A percentile compares a stretch with the other conserved stretches of the same genome.
Evolutionary conservation across 2,797 vertebrate genomes (phyloP).

Genomic region (Percopsis omiscomaycus): DNA sequence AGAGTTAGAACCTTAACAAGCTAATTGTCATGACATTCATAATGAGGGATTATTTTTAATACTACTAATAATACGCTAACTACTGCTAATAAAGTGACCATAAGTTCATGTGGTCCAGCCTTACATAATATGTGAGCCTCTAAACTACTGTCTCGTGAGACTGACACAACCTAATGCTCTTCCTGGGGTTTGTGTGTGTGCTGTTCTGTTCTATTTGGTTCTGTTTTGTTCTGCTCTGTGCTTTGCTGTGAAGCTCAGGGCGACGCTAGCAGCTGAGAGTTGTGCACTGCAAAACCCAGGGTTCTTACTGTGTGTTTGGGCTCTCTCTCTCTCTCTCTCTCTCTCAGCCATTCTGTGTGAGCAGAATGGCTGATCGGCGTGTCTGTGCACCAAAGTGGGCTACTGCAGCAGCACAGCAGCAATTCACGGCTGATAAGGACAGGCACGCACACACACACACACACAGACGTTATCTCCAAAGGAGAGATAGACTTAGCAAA

Average conservation of each 20-base stretch:
- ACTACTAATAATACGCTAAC: no score
- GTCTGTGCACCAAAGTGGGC: slow-evolving; percentile 53
- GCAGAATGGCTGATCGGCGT: slow-evolving; percentile 66
- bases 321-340: slow-evolving; percentile 6
- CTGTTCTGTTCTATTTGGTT: background rate
- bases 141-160: no score
- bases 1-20: no score
- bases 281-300: slow-evolving; percentile 43
- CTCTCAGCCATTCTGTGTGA: slow-evolving; percentile 20
- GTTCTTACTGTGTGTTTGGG: slow-evolving; percentile 18
- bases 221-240: slow-evolving; percentile 31
- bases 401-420: slow-evolving; percentile 56
- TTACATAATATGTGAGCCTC: no score
- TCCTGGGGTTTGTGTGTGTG: background rate
- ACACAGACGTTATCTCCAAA: slow-evolving; percentile 54
- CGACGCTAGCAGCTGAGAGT: slow-evolving; percentile 45
- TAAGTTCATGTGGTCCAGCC: no score
- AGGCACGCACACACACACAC: slow-evolving; percentile 5
- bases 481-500: slow-evolving; percentile 60
- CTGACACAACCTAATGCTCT: no score
- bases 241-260: slow-evolving; percentile 43
- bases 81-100: no score
- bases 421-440: slow-evolving; percentile 48
- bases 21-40: no score
- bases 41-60: no score